Evolutionary conservation across 2,888 invertebrate genomes (phyloP).

Genomic region (Gortyna flavago): DNA sequence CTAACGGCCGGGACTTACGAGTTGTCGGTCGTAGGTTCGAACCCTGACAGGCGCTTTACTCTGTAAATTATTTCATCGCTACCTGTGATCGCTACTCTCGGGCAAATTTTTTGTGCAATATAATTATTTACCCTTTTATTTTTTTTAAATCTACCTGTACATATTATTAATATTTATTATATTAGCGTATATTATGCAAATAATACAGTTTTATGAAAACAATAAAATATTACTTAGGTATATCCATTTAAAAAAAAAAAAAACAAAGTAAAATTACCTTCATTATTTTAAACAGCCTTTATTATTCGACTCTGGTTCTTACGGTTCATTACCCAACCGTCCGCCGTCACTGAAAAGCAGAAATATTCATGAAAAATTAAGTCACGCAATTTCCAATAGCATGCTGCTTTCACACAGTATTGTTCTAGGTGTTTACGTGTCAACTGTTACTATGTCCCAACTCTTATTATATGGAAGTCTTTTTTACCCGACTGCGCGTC

Average conservation of each 20-base stretch:
- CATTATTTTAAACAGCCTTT: not conserved
- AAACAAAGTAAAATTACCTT: not conserved
- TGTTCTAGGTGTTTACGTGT: not conserved
- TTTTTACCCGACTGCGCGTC: not conserved
- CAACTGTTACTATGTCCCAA: not conserved
- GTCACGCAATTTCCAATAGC: slow-evolving; percentile 23
- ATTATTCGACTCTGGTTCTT: slow-evolving; percentile 2
- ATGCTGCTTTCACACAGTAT: not conserved
- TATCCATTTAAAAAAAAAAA: not conserved
- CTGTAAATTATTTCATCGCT: too few species aligned
- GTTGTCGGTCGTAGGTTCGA: too few species aligned
- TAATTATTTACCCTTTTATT: too few species aligned
- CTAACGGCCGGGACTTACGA: too few species aligned
- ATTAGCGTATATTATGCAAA: not conserved
- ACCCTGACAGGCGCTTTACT: too few species aligned
- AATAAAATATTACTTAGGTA: not conserved
- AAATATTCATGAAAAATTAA: slow-evolving; percentile 39
- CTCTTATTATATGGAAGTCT: not conserved
- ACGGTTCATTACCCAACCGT: slow-evolving; percentile 10
- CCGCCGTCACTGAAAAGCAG: slow-evolving; percentile 1
- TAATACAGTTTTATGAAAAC: not conserved
- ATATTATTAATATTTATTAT: not conserved
- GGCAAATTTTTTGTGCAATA: too few species aligned
- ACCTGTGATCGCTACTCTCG: too few species aligned
- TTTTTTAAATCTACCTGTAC: not conserved